phyloP scores from a whole-genome alignment of 2,113 vertebrate species.

The Podiceps cristatus region DNA sequence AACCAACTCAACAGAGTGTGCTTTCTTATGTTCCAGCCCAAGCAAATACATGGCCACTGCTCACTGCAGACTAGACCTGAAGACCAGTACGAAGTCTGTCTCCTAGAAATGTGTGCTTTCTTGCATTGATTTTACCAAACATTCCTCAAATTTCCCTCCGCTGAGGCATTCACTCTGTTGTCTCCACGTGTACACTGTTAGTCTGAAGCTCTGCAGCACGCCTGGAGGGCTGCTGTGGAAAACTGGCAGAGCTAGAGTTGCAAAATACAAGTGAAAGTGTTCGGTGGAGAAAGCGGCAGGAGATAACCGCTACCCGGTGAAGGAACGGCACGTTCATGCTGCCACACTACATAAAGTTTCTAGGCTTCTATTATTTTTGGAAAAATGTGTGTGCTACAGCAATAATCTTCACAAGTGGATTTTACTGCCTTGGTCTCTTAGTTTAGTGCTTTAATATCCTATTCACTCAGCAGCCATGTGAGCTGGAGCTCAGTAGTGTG shows the following conservation, averaged over 20 bases:
- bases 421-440: not conserved
- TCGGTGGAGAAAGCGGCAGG: rapidly evolving
- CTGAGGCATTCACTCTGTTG: not conserved
- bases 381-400: not conserved
- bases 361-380: not conserved
- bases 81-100: not conserved
- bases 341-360: not conserved
- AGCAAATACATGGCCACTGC: not conserved
- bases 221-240: not conserved
- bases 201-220: not conserved
- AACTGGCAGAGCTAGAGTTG: not conserved
- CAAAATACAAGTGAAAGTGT: not conserved
- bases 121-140: not conserved
- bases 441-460: not conserved
- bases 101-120: not conserved
- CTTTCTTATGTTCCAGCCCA: not conserved
- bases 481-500: not conserved
- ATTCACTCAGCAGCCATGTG: not conserved
- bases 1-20: not conserved
- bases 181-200: rapidly evolving
- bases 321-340: not conserved
- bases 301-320: not conserved
- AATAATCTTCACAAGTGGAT: not conserved
- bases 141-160: not conserved
- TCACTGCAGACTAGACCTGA: not conserved